Evolutionary conservation across 1,140 invertebrate genomes (phyloP).

Genomic region (Wasmannia auropunctata): DNA sequence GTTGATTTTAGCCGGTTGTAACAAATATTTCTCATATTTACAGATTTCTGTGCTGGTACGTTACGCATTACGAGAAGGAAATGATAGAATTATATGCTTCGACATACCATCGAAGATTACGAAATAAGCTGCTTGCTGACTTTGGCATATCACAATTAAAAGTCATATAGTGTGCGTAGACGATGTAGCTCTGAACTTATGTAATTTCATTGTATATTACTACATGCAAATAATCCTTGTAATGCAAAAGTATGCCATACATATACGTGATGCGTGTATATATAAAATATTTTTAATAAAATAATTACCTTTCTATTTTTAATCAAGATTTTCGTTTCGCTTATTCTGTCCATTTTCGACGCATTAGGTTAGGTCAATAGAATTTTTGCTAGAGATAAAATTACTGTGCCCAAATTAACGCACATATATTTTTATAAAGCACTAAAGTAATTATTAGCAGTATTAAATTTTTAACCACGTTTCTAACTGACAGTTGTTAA

Average conservation of each 20-base stretch:
- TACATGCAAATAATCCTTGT: not conserved
- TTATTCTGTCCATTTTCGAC: not conserved
- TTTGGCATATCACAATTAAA: conserved; percentile 31
- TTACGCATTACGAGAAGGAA: conserved; percentile 86
- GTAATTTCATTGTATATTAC: not conserved
- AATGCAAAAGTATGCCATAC: not conserved
- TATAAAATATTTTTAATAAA: conserved; percentile 28
- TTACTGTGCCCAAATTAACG: not conserved
- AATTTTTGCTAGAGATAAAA: not conserved
- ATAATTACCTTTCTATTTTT: not conserved
- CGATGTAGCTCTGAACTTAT: not conserved
- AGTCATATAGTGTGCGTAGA: not conserved
- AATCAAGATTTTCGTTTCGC: not conserved
- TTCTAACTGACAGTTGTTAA: conserved; percentile 7
- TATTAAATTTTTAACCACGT: not conserved
- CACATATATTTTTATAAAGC: not conserved
- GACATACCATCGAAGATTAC: conserved; percentile 88
- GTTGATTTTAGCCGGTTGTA: not conserved
- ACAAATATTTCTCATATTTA: conserved; percentile 60
- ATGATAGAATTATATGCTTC: conserved; percentile 87
- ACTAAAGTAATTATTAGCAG: not conserved
- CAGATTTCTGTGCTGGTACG: conserved; percentile 86
- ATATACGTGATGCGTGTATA: not conserved
- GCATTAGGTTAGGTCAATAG: not conserved
- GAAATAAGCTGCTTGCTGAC: conserved; percentile 35